phyloP scores from a whole-genome alignment of 2,113 vertebrate genomes.

The Cyanoderma ruficeps region DNA sequence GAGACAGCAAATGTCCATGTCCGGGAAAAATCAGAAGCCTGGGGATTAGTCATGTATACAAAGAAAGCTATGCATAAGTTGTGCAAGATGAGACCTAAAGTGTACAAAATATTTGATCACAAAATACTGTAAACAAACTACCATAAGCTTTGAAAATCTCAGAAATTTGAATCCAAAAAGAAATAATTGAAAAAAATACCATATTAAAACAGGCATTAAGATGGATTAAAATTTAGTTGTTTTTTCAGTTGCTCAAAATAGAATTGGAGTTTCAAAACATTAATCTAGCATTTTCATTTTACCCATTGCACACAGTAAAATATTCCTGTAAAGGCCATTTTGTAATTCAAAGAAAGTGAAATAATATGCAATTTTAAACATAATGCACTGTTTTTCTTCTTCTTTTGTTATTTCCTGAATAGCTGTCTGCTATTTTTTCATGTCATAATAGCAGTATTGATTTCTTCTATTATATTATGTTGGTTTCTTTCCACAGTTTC shows the following conservation, averaged over 20 bases:
- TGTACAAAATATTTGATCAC: background rate
- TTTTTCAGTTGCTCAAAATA: background rate
- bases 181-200: background rate
- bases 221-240: background rate
- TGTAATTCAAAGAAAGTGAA: background rate
- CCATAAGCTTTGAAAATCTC: background rate
- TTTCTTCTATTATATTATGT: background rate
- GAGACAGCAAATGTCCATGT: background rate
- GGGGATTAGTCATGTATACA: background rate
- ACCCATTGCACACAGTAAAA: background rate
- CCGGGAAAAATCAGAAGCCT: background rate
- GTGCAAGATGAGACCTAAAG: background rate
- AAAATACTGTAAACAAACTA: background rate
- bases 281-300: background rate
- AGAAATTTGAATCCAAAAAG: background rate
- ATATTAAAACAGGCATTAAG: background rate
- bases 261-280: background rate
- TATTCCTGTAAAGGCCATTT: background rate
- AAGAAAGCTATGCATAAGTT: background rate
- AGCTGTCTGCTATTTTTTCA: background rate
- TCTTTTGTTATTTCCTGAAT: background rate
- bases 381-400: background rate
- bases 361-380: background rate
- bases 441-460: background rate
- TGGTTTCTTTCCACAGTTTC: background rate